phyloP scores from a whole-genome alignment of 2,113 vertebrate species.

The Accipiter virgatus region DNA sequence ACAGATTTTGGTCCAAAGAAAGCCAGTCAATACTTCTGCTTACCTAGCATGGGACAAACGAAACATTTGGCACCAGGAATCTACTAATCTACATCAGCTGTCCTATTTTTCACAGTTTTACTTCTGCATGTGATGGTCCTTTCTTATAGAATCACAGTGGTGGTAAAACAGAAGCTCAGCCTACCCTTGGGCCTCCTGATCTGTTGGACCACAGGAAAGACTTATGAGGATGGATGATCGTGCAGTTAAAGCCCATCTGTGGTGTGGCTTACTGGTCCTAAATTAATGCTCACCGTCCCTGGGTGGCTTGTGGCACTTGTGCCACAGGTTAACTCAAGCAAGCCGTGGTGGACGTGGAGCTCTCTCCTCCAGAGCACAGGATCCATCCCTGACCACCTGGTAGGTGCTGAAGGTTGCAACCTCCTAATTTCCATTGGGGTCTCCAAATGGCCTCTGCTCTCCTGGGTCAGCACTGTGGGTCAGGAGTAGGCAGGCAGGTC shows the following conservation, averaged over 20 bases:
- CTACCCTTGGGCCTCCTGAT: background rate
- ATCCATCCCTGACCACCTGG: background rate
- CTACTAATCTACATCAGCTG: background rate
- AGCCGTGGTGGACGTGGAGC: background rate
- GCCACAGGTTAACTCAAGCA: accelerated
- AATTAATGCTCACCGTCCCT: accelerated
- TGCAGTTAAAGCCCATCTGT: background rate
- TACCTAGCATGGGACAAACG: background rate
- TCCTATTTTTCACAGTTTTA: background rate
- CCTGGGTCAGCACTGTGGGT: accelerated
- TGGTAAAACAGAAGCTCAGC: background rate
- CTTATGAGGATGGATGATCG: accelerated
- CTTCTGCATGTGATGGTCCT: background rate
- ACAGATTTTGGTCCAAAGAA: background rate
- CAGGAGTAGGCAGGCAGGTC: background rate
- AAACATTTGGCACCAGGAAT: background rate
- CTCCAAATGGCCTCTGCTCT: accelerated
- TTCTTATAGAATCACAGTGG: background rate
- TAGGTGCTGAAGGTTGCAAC: background rate
- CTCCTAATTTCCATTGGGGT: accelerated
- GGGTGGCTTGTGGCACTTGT: background rate
- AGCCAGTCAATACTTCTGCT: background rate
- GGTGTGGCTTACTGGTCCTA: background rate
- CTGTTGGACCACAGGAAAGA: background rate
- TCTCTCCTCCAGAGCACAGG: background rate